Evolutionary conservation across 2,113 vertebrate genomes (phyloP), one percentile per base, ranked within the genome.

Genomic region (Oryzias javanicus): DNA sequence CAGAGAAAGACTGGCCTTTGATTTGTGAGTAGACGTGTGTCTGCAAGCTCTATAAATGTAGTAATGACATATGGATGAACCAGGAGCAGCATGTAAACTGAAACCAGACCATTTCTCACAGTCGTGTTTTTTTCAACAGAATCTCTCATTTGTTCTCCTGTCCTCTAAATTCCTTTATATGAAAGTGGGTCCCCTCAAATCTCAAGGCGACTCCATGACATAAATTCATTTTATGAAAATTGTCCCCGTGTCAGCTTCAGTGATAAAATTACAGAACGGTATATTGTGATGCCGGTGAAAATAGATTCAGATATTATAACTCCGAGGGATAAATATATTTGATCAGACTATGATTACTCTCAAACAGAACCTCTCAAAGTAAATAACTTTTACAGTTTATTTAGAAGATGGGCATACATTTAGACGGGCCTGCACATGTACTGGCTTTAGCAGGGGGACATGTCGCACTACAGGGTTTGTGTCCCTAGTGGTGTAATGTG

Each of bases 21-120:
- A 78, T 64, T 74, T 79, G 70, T 51, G 55, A 77, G 75, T 67
- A 68, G 62, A 45, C 65, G 51, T 59, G 60, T 55, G 56, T 53
- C 77, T 68, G 63, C 79, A 64, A 79, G 75, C 64, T 64, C 65
- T 71, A 62, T 78, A 74, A 68, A 79, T 60, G 70, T 67, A 56
- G 41, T 48, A n/a, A 45, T 64, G 67, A 83, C 72, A 72, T 60
- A 74, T 64, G 78, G 71, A 49, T 42, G 8, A 64, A 74, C 19
- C 46, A 25, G 56, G 53, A 50, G 76, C 67, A 42, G 69, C 71
- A 42, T 40, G 60, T 63, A 83, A 85, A 74, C 70, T 49, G 41
- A 83, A 73, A 75, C 67, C 79, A 77, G 62, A 74, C 80, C 60
- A 64, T 72, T 65, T 68, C 69, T 77, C 64, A 72, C 52, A 45